phyloP scores from a whole-genome alignment of 2,113 vertebrate species.

The Piprites chloris region DNA sequence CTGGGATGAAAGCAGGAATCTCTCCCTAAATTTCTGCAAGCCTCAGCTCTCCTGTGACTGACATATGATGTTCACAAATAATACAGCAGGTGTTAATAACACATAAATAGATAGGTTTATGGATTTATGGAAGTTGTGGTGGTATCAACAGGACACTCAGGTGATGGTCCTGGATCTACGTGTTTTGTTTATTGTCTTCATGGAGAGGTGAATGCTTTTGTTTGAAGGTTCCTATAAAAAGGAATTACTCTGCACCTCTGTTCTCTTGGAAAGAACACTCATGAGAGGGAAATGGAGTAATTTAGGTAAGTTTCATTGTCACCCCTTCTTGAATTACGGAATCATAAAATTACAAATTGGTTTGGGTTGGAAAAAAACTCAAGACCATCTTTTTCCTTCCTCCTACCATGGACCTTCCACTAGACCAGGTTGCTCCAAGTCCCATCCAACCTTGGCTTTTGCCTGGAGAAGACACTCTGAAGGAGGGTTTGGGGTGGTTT shows the following conservation, averaged over 20 bases:
- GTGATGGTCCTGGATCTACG: not conserved
- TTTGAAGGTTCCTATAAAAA: not conserved
- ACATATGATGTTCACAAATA: not conserved
- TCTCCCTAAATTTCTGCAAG: not conserved
- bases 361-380: not conserved
- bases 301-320: not conserved
- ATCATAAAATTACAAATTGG: not conserved
- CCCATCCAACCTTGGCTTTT: not conserved
- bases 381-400: accelerated
- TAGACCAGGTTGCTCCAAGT: accelerated
- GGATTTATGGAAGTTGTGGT: not conserved
- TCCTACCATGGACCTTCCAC: not conserved
- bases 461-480: not conserved
- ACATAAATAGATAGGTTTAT: accelerated
- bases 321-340: not conserved
- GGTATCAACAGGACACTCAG: not conserved
- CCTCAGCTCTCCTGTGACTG: not conserved
- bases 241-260: not conserved
- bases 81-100: not conserved
- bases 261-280: not conserved
- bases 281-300: not conserved
- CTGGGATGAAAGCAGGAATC: not conserved
- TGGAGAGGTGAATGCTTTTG: no score
- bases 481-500: not conserved
- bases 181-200: not conserved